Evolutionary conservation across 2,888 invertebrate genomes (phyloP), one percentile per base, ranked within the genome.

Genomic region (Augiades crinisus): DNA sequence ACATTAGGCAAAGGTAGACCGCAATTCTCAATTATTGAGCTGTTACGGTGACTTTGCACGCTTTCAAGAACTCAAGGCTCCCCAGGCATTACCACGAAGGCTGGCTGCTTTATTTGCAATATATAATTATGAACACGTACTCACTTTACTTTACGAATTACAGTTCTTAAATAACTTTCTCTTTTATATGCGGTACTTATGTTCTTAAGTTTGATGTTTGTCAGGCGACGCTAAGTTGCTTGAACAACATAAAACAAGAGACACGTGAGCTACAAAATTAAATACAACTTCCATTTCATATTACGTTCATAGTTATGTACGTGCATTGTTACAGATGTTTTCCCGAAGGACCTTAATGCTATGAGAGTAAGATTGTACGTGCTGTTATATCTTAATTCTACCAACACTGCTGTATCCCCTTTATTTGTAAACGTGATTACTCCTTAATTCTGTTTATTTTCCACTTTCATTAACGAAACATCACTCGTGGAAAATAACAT

Each of bases 341-440:
- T 74, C 79, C 75, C 75, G 47, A 38, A 56, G 68, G 80, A 68
- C 60, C 60, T 65, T 61, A 70, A 66, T 75, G 61, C 68, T 57
- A 67, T 58, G 70, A 76, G 78, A n/a, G n/a, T n/a, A n/a, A n/a
- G n/a, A 79, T 78, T 79, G 75, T 74, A 66, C 60, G 57, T 60
- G 60, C 59, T 67, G 65, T 62, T 67, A 63, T 55, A 45, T 55
- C 51, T 45, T 44, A 55, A 31, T 31, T 54, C 56, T 57, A 57
- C 58, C 58, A 56, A 65, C 61, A 58, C 62, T 34, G 34, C 27
- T 34, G 5, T 40, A 36, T 61, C 65, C 63, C 68, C 54, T 57
- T 59, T 78, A 74, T 81, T 79, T 78, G 75, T 65, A 63, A 71
- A 69, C 64, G 58, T 72, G 70, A 77, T 75, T 77, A 76, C 78